Conservation (phyloP, 2,797 vertebrate genomes). For the Danio aesculapii region DNA sequence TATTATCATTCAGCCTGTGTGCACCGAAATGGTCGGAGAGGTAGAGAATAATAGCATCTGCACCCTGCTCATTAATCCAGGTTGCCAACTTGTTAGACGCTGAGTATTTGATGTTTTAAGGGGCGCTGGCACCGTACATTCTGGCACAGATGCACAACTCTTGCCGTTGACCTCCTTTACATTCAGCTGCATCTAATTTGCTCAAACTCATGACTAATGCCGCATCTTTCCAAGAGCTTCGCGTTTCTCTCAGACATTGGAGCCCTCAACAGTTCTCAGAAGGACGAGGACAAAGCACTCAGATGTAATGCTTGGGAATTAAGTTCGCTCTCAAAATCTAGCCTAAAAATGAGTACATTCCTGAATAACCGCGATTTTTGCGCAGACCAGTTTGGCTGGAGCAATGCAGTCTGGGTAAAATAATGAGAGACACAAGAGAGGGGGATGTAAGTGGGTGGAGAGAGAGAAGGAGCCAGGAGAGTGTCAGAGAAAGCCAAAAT, state of each 20-base stretch:
- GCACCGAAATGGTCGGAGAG: constrained; percentile 53
- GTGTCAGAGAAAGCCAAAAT: constrained; percentile 41
- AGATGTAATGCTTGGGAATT: constrained; percentile 54
- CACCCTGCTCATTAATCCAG: constrained; percentile 54
- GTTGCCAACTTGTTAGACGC: constrained; percentile 47
- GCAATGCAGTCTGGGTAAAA: constrained; percentile 24
- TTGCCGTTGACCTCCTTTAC: constrained; percentile 48
- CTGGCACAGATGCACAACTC: constrained; percentile 2
- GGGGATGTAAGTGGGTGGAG: constrained; percentile 40
- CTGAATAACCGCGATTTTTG: constrained; percentile 25
- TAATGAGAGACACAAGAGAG: constrained; percentile 39
- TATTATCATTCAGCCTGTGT: constrained; percentile 61
- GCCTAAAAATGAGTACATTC: constrained; percentile 33
- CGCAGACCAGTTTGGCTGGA: constrained; percentile 5
- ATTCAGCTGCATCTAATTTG: constrained; percentile 50
- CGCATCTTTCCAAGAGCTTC: constrained; percentile 51
- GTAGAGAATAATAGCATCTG: constrained; percentile 65
- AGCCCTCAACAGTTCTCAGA: constrained; percentile 22
- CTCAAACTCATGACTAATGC: constrained; percentile 57
- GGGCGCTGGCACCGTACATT: neutral
- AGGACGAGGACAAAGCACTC: constrained; percentile 47
- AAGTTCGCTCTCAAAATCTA: constrained; percentile 42
- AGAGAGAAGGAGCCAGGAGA: neutral
- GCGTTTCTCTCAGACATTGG: constrained; percentile 1
- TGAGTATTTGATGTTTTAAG: constrained; percentile 38